Conservation (phyloP, 2,113 vertebrate species). For the Anolis sagrei region DNA sequence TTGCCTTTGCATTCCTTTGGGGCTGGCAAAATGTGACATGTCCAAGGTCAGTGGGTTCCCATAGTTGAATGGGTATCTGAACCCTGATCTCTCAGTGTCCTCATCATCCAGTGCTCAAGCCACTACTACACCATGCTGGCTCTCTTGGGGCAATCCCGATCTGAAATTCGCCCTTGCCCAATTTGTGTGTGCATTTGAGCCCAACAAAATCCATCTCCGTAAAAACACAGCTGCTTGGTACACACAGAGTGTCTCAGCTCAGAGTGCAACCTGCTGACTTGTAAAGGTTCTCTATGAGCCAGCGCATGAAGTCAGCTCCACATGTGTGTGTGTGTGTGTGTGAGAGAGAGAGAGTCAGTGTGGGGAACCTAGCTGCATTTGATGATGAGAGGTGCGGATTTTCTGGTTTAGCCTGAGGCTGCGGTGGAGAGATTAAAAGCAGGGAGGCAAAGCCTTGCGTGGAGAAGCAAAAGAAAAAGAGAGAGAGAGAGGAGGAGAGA, state of each 20-base stretch:
- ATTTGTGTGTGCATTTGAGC: not conserved
- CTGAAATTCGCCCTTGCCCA: too few relatives aligned
- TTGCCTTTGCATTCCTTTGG: not conserved
- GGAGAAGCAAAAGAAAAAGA: not conserved
- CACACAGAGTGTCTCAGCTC: not conserved
- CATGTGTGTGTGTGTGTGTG: too few relatives aligned
- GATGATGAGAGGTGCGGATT: constrained; percentile 10
- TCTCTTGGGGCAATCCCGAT: not conserved
- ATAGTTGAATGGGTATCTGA: not conserved
- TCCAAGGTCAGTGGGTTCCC: not conserved
- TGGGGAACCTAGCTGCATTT: not conserved
- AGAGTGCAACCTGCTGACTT: not conserved
- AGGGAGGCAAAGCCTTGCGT: not conserved
- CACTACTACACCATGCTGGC: not conserved
- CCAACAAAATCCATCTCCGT: not conserved
- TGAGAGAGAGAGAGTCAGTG: too few relatives aligned
- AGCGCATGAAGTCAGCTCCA: rapidly evolving
- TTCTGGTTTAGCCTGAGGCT: constrained; percentile 20
- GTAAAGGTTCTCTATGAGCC: not conserved
- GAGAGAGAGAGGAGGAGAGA: not conserved
- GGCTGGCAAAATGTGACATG: not conserved
- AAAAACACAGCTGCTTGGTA: constrained; percentile 3
- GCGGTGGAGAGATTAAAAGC: not conserved
- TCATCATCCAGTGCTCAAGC: not conserved
- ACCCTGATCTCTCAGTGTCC: not conserved